A percentile compares a stretch with the other conserved stretches of the same genome.
phyloP scores from a whole-genome alignment of 2,888 invertebrate genomes.

The Ochropleura leucogaster region DNA sequence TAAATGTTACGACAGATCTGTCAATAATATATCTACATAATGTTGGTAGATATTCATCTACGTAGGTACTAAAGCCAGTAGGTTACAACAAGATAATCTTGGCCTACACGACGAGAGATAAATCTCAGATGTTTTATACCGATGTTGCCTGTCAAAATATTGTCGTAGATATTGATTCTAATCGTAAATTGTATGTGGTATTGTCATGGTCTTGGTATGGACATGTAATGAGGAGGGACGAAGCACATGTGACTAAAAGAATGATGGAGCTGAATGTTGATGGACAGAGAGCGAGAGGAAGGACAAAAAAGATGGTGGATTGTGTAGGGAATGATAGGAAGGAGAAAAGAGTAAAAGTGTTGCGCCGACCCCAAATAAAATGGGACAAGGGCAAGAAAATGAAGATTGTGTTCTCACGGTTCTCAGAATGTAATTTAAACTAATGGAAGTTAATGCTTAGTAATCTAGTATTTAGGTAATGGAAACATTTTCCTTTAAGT shows the following conservation, averaged over 20 bases:
- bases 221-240: no score
- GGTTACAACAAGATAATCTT: constrained; percentile 21
- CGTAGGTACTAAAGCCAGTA: background rate
- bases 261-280: no score
- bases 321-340: no score
- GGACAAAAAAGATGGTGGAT: no score
- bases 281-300: no score
- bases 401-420: background rate
- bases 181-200: background rate
- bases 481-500: constrained; percentile 17
- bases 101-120: background rate
- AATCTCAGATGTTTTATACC: constrained; percentile 4
- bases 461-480: constrained; percentile 25
- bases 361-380: no score
- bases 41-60: background rate
- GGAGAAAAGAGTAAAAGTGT: no score
- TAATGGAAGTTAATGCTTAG: constrained; percentile 15
- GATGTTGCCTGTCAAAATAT: background rate
- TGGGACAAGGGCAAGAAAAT: no score
- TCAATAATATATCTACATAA: background rate
- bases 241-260: no score
- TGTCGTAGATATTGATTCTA: background rate
- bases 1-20: constrained; percentile 11
- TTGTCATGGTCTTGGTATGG: no score
- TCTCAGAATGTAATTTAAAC: background rate